Percentiles rank a stretch among this genome's conserved stretches.
phyloP scores from a whole-genome alignment of 2,888 invertebrate species.

The Synanthedon andrenaeformis region DNA sequence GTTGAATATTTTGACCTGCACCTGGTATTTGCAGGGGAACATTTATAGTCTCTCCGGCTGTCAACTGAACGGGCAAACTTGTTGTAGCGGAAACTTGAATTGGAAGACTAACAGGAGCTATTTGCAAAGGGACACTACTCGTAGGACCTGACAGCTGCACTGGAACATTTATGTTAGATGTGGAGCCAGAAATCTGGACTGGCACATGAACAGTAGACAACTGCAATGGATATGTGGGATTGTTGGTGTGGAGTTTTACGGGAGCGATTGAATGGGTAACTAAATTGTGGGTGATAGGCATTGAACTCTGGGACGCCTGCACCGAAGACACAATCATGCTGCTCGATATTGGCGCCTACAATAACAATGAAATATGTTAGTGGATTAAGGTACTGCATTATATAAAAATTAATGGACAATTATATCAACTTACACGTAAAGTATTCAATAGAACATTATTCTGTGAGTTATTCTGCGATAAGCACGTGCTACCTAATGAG shows the following conservation, averaged over 20 bases:
- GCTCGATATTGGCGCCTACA: conserved; percentile 64
- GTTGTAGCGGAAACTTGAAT: conserved; percentile 53
- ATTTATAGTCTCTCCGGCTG: conserved; percentile 59
- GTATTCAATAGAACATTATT: conserved; percentile 61
- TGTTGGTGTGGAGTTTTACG: conserved; percentile 54
- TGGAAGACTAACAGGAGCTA: conserved; percentile 56
- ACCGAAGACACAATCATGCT: conserved; percentile 65
- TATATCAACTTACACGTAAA: conserved; percentile 50
- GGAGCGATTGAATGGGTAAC: conserved; percentile 59
- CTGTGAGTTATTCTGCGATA: conserved; percentile 42
- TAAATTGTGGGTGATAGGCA: conserved; percentile 55
- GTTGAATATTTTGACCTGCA: conserved; percentile 45
- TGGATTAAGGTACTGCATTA: conserved; percentile 19
- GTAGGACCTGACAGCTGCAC: conserved; percentile 53
- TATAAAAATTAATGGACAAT: neutral
- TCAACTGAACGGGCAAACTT: conserved; percentile 52
- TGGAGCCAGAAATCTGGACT: conserved; percentile 58
- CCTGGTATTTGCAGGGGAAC: conserved; percentile 54
- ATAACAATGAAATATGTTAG: conserved; percentile 33
- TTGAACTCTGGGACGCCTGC: conserved; percentile 56
- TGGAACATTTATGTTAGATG: conserved; percentile 58
- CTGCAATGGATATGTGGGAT: conserved; percentile 51
- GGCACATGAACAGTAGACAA: conserved; percentile 62
- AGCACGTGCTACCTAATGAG: conserved; percentile 33
- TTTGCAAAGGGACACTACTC: conserved; percentile 48